Percentiles rank a stretch among this genome's conserved stretches.
Evolutionary conservation across 2,888 invertebrate genomes (phyloP).

Genomic region (Heliconius charithonia): DNA sequence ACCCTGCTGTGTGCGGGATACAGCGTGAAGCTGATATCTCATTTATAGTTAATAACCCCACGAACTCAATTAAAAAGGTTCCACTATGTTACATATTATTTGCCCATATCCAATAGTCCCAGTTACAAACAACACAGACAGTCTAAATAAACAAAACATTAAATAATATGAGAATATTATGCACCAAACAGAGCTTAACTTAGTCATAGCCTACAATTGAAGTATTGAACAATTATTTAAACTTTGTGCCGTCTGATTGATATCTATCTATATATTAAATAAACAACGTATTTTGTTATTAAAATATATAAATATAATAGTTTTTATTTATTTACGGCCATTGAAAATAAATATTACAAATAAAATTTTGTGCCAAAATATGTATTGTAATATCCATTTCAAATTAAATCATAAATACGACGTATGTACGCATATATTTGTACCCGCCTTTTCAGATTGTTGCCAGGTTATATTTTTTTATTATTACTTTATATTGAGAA

Average conservation of each 20-base stretch:
- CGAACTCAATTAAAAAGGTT: no score
- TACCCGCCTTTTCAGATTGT: no score
- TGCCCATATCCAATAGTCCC: neutral
- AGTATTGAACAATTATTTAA: slow-evolving; percentile 41
- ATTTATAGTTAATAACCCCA: no score
- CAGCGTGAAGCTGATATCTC: no score
- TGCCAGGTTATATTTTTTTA: no score
- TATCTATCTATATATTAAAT: neutral
- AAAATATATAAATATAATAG: no score
- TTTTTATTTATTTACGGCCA: neutral
- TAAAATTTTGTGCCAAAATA: slow-evolving; percentile 3
- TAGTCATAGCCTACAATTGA: slow-evolving; percentile 74
- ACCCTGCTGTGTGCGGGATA: no score
- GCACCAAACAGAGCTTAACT: slow-evolving; percentile 64
- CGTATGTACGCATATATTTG: no score
- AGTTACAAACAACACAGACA: slow-evolving; percentile 19
- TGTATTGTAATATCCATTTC: slow-evolving; percentile 11
- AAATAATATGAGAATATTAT: slow-evolving; percentile 61
- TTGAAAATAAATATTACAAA: slow-evolving; percentile 15
- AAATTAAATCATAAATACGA: neutral
- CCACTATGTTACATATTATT: no score
- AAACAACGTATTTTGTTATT: neutral
- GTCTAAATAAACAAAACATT: slow-evolving; percentile 40
- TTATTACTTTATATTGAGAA: no score
- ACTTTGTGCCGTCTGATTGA: slow-evolving; percentile 4